Evolutionary conservation across 1,140 invertebrate genomes (phyloP), one percentile per base, ranked within the genome.

Genomic region (Zaprionus vittiger): DNA sequence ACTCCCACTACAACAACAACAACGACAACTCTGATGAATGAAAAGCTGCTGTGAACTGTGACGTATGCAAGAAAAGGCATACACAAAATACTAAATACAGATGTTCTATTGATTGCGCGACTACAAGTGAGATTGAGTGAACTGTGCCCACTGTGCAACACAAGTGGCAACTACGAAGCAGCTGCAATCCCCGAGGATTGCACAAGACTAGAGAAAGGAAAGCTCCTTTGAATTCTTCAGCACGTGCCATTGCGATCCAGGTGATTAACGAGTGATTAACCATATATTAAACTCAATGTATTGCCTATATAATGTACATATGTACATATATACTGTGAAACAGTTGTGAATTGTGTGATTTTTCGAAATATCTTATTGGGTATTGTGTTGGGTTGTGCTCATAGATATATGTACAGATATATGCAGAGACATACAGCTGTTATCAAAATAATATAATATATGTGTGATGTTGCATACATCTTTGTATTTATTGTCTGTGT

Each of bases 191-290:
- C 26, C 15, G 11, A 70, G 69, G 61, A 75, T 64, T 80, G 74
- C 63, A n/a, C 60, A 56, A 63, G 38, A 22, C 41, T 47, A 79
- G 72, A 71, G 37, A 22, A 55, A 73, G 72, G 28, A 28, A 79
- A 20, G 67, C 41, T 47, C 76, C 65, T 81, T 80, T 87, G 85
- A 91, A 92, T 91, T 92, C 91, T 92, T 92, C 91, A 82, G 73
- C 85, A 87, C 83, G 91, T 92, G 91, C 85, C 91, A 92, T 91
- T 87, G 74, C 77, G 80, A 91, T 92, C 91, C 91, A 92, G 91
- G 91, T 92, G 81, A 82, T 83, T 92, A 74, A 59, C 60, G 65
- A 61, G 37, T 72, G 63, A 34, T 28, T 44, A 38, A 12, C 15
- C 5, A 22, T 62, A 60, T 69, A 44, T 24, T 60, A 31, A 31